Conservation (phyloP, 2,113 vertebrate species). For the Gadus macrocephalus region DNA sequence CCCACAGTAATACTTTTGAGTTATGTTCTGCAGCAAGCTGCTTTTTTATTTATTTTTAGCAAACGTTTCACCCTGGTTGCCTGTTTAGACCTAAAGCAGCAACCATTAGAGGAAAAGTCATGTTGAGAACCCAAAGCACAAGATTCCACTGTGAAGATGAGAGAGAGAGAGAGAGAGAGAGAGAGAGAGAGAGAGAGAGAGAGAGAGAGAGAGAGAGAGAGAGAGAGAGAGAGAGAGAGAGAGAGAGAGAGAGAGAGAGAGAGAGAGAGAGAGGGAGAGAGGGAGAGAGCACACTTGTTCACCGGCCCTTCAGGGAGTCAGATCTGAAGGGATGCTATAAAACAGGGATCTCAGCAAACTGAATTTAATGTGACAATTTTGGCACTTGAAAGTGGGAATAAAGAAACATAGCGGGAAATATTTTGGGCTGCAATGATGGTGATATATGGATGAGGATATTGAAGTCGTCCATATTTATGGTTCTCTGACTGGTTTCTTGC, state of each 20-base stretch:
- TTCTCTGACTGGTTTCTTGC: too few species aligned
- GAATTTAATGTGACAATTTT: constrained; percentile 41
- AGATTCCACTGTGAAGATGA: constrained; percentile 26
- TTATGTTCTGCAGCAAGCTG: constrained; percentile 34
- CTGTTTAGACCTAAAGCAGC: constrained; percentile 35
- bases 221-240: neutral
- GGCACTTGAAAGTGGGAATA: constrained; percentile 36
- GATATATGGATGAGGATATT: constrained; percentile 4
- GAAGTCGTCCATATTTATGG: too few species aligned
- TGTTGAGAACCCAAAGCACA: constrained; percentile 31
- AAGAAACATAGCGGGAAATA: constrained; percentile 18
- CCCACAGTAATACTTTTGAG: constrained; percentile 45
- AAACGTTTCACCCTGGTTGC: constrained; percentile 23
- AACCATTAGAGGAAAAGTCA: constrained; percentile 33
- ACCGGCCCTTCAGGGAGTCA: constrained; percentile 18
- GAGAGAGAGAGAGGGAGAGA: constrained; percentile 16
- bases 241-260: constrained; percentile 7
- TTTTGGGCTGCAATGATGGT: constrained; percentile 12
- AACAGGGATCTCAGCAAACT: constrained; percentile 35
- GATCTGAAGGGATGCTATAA: constrained; percentile 33
- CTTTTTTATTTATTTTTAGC: constrained; percentile 23
- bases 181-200: constrained; percentile 14
- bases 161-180: constrained; percentile 16
- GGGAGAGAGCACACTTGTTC: neutral
- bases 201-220: constrained; percentile 1